Conservation (phyloP, 2,113 vertebrate species). For the Corythaixoides concolor region DNA sequence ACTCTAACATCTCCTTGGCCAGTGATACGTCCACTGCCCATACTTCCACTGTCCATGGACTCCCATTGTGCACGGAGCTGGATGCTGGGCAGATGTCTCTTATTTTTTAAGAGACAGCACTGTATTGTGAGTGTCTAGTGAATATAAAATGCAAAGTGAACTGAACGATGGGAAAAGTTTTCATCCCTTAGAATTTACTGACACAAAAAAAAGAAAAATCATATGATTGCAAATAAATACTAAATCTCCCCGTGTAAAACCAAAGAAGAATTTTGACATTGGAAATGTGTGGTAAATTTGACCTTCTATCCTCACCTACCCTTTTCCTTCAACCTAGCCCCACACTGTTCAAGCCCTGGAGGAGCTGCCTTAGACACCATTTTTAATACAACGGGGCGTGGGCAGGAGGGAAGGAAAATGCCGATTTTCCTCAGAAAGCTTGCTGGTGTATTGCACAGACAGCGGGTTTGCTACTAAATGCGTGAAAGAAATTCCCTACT, state of each 20-base stretch:
- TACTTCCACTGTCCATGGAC: no score
- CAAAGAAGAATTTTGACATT: not conserved
- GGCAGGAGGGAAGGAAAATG: not conserved
- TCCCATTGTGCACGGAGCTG: not conserved
- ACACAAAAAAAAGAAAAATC: not conserved
- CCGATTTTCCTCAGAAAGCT: not conserved
- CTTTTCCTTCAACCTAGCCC: not conserved
- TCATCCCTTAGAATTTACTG: not conserved
- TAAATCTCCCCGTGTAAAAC: not conserved
- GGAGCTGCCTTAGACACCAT: no score
- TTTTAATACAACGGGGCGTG: no score
- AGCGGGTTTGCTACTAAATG: no score
- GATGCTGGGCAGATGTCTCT: not conserved
- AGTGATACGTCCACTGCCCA: fast-evolving
- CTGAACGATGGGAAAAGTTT: not conserved
- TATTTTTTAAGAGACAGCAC: no score
- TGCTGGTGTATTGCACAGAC: not conserved
- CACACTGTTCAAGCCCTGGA: no score
- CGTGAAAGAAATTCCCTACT: not conserved
- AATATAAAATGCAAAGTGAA: not conserved
- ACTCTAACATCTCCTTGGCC: not conserved
- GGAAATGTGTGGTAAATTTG: not conserved
- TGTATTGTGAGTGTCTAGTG: no score
- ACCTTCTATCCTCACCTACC: not conserved
- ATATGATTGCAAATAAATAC: not conserved